phyloP scores from a whole-genome alignment of 2,113 vertebrate genomes.

The Siphamia tubifer region DNA sequence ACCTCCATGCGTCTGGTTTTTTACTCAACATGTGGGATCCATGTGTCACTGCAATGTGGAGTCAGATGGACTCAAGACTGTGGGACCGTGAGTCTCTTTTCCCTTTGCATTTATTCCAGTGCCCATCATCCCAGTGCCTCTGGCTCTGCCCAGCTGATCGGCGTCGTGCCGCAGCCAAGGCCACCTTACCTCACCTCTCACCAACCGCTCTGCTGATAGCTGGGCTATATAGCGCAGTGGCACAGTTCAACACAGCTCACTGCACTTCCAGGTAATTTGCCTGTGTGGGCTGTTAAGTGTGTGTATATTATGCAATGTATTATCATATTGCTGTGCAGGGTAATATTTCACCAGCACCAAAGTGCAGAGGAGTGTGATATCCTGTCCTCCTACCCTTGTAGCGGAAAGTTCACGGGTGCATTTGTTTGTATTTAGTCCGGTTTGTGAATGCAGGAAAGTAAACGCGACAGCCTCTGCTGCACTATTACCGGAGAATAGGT shows the following conservation, averaged over 20 bases:
- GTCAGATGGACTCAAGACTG: slow-evolving; percentile 14
- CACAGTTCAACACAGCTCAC: slow-evolving; percentile 2
- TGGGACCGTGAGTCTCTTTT: slow-evolving; percentile 63
- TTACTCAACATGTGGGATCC: slow-evolving; percentile 12
- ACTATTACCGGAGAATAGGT: slow-evolving; percentile 7
- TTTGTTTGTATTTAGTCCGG: slow-evolving; percentile 25
- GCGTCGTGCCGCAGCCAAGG: not conserved
- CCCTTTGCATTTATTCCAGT: slow-evolving; percentile 59
- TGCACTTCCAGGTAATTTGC: slow-evolving; percentile 42
- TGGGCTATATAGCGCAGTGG: not conserved
- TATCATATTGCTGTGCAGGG: slow-evolving; percentile 30
- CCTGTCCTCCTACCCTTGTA: slow-evolving; percentile 5
- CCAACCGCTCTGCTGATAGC: slow-evolving; percentile 10
- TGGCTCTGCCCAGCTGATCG: slow-evolving; percentile 31
- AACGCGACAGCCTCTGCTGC: not conserved
- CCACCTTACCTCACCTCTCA: slow-evolving; percentile 47
- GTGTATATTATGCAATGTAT: slow-evolving; percentile 38
- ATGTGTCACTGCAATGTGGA: slow-evolving; percentile 52
- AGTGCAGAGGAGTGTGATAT: slow-evolving; percentile 27
- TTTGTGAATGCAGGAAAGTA: not conserved
- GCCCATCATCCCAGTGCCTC: slow-evolving; percentile 44
- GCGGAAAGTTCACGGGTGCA: not conserved
- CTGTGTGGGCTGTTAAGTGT: slow-evolving; percentile 39
- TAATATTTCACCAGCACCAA: slow-evolving; percentile 30
- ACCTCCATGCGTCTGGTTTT: slow-evolving; percentile 14